Conservation (phyloP, 2,888 invertebrate species). For the Xylophagus ater region DNA sequence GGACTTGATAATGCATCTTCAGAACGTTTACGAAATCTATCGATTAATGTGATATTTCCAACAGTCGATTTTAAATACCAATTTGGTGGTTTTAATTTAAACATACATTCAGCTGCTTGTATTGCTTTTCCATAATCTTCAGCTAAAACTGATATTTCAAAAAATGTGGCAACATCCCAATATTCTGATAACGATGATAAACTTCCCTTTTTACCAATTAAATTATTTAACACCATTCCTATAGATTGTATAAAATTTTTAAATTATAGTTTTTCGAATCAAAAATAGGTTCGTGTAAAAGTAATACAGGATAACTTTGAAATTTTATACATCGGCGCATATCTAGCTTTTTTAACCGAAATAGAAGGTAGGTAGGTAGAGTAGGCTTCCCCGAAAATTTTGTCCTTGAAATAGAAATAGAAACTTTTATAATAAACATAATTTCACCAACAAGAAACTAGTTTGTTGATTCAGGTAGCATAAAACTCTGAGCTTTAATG, state of each 20-base stretch:
- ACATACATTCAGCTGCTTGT: slow-evolving; percentile 93
- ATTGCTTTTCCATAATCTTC: slow-evolving; percentile 95
- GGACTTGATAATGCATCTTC: slow-evolving; percentile 60
- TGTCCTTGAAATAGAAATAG: no score
- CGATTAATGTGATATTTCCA: slow-evolving; percentile 89
- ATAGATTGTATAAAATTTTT: slow-evolving; percentile 16
- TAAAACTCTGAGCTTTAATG: no score
- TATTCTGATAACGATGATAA: slow-evolving; percentile 87
- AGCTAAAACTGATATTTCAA: slow-evolving; percentile 94
- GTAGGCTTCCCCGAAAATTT: no score
- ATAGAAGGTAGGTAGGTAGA: no score
- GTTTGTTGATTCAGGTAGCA: no score
- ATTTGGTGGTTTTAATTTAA: slow-evolving; percentile 78
- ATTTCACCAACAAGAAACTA: no score
- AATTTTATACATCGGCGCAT: no score
- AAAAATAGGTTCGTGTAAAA: no score
- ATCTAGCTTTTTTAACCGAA: no score
- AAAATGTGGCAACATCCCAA: slow-evolving; percentile 98
- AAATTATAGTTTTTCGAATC: slow-evolving; percentile 3
- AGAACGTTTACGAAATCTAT: slow-evolving; percentile 72
- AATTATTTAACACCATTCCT: slow-evolving; percentile 88
- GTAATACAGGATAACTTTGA: no score
- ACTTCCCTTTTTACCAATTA: slow-evolving; percentile 96
- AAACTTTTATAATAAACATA: no score
- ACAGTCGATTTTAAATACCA: slow-evolving; percentile 97